Evolutionary conservation across 2,888 invertebrate species (phyloP), one percentile per base, ranked within the genome.

Genomic region (Scaptomyza cyrtandrae): DNA sequence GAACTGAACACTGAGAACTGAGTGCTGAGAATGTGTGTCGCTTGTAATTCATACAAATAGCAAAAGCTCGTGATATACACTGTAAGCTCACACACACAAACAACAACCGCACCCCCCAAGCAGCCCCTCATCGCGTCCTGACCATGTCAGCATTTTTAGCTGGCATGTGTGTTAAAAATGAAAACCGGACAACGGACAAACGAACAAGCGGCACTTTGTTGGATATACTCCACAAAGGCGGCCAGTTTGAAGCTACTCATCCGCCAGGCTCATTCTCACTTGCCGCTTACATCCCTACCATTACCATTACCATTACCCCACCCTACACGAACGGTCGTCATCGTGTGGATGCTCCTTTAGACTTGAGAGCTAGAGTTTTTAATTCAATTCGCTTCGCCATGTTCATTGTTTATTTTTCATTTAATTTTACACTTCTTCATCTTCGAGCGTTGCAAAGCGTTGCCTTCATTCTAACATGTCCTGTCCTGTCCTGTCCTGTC

Each of bases 331-430:
- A 19, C 0, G 10, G 9, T 31, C 0, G 6, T 9, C 31, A 31
- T 31, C 31, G 9, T 9, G 27, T 41, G 33, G 29, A 43, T 60
- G 49, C 27, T 52, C 44, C 19, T 44, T 16, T 48, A 31, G 56
- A 33, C 33, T 49, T 50, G 29, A 50, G 33, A 50, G 64, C 76
- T 54, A 61, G 72, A 79, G 81, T 81, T 88, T 88, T 78, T 75
- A 84, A 86, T 84, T 84, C 88, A 86, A 88, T 88, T 75, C 75
- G 72, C 81, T 81, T 66, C 63, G 85, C 82, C 73, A 81, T 71
- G 66, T 86, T 84, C 88, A 84, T 88, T 88, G 88, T 84, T 84
- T 84, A 84, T 86, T 88, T 84, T 84, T 88, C 81, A 84, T 88
- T 84, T 84, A 84, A 88, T 88, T 88, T 88, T 81, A 81, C 79